Base-by-base conservation (phyloP, 2,888 invertebrate species). In the Nebria salina region DNA sequence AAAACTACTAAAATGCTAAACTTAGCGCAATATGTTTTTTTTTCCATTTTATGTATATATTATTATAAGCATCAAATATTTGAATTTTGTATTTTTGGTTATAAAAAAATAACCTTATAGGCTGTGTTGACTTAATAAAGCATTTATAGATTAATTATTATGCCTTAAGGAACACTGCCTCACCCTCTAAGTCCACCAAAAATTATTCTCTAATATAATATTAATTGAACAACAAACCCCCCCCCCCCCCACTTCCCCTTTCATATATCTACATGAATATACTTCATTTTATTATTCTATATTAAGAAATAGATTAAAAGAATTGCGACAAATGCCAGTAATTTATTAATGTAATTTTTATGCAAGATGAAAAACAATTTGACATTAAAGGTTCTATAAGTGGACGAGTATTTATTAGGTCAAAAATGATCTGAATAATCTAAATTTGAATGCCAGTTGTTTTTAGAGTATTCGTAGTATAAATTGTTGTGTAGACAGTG, bases 1-100 rank as follows among this genome's bases (percentile, higher is more conserved):
- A 34, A 85, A 82, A 0, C 41, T 82, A 25, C 8, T 54, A 11
- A 54, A 8, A 8, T 54, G 54, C 54, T 54, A 54, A 54, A 54
- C 54, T 8, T 7, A 54, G 54, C 54, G 2, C 13, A 54, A 54
- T 34, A 34, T 34, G 5, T 54, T 11, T 54, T 54, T 3, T 54
- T 54, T 54, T 54, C 54, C 8, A 11, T 11, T 54, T 7, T 54
- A 11, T 54, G 54, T 54, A 54, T 11, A 54, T 54, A 54, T 54
- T 54, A 54, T 11, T 54, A 11, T 54, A 54, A 54, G 54, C 8
- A 34, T 34, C 34, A 34, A 20, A 20, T 34, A 34, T 34, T 4
- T 34, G 34, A 34, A 34, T 34, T 54, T 54, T 54, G 7, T 54
- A 54, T 8, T 54, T 34, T 54, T 54, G 54, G 54, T 54, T 54